These are phyloP conservation scores for Coenonympha arcania DNA, from an alignment of 2,888 invertebrate genomes.

Conservation along the genomic window DNA sequence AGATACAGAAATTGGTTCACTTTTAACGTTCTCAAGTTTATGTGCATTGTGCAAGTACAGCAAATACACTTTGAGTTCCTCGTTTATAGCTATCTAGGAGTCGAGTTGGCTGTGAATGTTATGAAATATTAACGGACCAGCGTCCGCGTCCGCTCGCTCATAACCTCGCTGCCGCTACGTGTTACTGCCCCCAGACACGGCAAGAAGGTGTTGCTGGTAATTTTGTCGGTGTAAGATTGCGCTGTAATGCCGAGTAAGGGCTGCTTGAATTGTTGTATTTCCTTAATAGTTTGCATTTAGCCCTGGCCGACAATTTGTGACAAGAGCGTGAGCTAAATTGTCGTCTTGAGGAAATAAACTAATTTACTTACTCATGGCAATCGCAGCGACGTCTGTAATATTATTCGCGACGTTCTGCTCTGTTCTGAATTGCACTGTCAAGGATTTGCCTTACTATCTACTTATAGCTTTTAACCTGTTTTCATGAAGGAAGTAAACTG, in stretches of 20 bases:
- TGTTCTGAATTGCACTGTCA: no score
- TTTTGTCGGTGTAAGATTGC: slow-evolving; percentile 69
- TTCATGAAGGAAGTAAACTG: no score
- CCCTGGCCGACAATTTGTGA: slow-evolving; percentile 71
- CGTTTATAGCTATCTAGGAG: slow-evolving; percentile 16
- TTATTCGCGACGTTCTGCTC: no score
- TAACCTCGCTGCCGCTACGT: slow-evolving; percentile 29
- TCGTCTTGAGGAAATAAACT: slow-evolving; percentile 72
- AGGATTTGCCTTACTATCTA: no score
- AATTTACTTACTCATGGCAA: slow-evolving; percentile 68
- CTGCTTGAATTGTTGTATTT: slow-evolving; percentile 72
- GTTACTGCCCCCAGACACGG: slow-evolving; percentile 66
- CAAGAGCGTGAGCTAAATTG: slow-evolving; percentile 71
- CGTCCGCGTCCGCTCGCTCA: slow-evolving; percentile 25
- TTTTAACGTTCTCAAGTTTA: not conserved
- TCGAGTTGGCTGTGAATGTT: slow-evolving; percentile 19
- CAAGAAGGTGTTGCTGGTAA: slow-evolving; percentile 72
- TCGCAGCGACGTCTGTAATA: slow-evolving; percentile 53
- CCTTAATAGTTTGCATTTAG: slow-evolving; percentile 74
- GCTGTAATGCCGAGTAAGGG: slow-evolving; percentile 70
- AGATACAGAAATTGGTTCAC: not conserved
- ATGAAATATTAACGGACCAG: slow-evolving; percentile 25
- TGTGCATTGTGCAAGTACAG: slow-evolving; percentile 2
- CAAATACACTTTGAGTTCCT: slow-evolving; percentile 7
- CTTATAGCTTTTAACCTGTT: no score